Percentiles rank a stretch among this genome's conserved stretches.
Conservation (phyloP, 1,140 invertebrate species). For the Heliconius hewitsoni region DNA sequence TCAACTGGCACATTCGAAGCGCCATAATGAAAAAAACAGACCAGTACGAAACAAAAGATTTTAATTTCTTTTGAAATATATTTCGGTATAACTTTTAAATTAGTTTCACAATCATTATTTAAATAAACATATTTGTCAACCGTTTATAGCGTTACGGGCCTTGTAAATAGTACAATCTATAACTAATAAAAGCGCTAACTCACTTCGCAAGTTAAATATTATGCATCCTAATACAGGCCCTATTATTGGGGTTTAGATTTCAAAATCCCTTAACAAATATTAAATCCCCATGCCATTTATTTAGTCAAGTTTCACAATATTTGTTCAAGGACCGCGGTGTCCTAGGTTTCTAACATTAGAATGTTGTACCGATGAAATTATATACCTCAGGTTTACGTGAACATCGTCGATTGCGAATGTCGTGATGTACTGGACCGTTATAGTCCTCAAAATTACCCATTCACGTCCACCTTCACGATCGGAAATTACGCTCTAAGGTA, state of each 20-base stretch:
- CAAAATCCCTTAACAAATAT: constrained; percentile 6
- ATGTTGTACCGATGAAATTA: constrained; percentile 38
- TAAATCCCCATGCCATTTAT: constrained; percentile 25
- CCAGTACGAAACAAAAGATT: too few species aligned
- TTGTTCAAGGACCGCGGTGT: constrained; percentile 40
- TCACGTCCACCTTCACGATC: constrained; percentile 33
- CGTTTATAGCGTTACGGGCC: constrained; percentile 42
- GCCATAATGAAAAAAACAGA: too few species aligned
- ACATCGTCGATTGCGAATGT: constrained; percentile 35
- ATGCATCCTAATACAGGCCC: constrained; percentile 23
- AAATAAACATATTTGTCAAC: constrained; percentile 41
- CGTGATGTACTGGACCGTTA: constrained; percentile 36
- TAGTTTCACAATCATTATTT: not conserved
- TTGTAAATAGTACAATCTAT: constrained; percentile 18
- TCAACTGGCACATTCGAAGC: too few species aligned
- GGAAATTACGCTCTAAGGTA: constrained; percentile 24
- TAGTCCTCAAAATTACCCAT: constrained; percentile 33
- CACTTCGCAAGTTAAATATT: constrained; percentile 4
- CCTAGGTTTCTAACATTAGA: constrained; percentile 38
- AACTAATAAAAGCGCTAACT: constrained; percentile 21
- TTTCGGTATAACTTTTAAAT: not conserved
- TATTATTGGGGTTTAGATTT: not conserved
- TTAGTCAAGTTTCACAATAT: constrained; percentile 34
- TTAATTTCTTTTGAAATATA: too few species aligned
- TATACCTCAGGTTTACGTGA: constrained; percentile 37